Conservation (phyloP, 2,113 vertebrate species). For the Hemibagrus wyckioides region DNA sequence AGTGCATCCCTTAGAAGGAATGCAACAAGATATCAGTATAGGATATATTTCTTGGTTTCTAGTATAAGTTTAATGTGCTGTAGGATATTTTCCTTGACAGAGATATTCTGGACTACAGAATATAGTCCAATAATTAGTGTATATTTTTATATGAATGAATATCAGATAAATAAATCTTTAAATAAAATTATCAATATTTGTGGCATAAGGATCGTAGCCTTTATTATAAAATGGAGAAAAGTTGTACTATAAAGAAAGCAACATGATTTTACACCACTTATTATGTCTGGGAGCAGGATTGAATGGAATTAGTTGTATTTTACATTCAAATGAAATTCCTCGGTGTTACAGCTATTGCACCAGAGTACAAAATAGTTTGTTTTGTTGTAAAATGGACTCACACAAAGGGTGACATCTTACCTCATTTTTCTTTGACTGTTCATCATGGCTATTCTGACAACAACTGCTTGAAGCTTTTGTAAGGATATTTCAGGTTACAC, state of each 20-base stretch:
- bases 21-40: neutral
- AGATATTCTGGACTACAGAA: neutral
- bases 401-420: slow-evolving; percentile 47
- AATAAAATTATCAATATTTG: no score
- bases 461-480: neutral
- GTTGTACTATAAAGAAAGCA: neutral
- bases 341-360: slow-evolving; percentile 9
- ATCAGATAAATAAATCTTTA: no score
- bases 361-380: slow-evolving; percentile 42
- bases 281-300: neutral
- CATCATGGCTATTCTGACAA: neutral
- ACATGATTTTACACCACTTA: neutral
- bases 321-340: neutral
- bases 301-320: neutral
- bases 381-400: slow-evolving; percentile 47
- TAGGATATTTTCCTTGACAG: neutral
- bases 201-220: no score
- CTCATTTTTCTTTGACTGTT: slow-evolving; percentile 13
- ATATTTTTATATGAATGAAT: no score
- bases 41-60: neutral
- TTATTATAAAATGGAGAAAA: no score
- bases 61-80: neutral
- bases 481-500: neutral
- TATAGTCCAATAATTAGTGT: no score
- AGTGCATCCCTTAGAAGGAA: neutral